These are phyloP conservation scores for Protaetia brevitarsis DNA, from an alignment of 1,140 invertebrate genomes.

Conservation along the genomic window DNA sequence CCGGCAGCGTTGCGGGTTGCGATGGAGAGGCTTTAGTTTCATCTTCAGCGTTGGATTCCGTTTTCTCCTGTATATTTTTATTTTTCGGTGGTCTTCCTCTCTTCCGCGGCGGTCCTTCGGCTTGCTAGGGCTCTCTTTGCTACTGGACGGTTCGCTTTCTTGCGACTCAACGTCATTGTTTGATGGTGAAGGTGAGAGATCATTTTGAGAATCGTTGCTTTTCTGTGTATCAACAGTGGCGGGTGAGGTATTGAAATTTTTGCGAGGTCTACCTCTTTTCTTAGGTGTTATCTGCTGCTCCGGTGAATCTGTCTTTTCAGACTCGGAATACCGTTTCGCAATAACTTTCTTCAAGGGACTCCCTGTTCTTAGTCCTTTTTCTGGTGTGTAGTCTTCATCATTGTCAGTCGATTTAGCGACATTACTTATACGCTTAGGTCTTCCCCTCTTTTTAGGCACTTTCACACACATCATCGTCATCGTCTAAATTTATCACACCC, in stretches of 20 bases:
- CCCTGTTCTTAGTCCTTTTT: background rate
- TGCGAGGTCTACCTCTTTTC: constrained; percentile 1
- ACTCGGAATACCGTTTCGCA: background rate
- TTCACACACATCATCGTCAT: background rate
- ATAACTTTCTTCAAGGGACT: background rate
- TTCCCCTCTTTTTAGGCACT: background rate
- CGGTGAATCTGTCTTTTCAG: background rate
- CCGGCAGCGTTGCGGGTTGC: no score
- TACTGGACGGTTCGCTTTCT: no score
- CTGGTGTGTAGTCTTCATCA: background rate
- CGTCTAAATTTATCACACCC: background rate
- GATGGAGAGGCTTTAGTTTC: background rate
- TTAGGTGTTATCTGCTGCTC: background rate
- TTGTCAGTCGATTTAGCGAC: background rate
- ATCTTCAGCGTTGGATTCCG: background rate
- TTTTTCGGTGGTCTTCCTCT: no score
- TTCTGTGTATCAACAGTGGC: background rate
- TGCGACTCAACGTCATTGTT: no score
- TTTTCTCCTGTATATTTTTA: no score
- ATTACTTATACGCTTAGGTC: background rate
- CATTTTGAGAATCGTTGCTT: background rate
- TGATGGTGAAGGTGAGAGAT: no score
- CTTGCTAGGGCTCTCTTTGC: no score
- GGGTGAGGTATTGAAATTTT: background rate
- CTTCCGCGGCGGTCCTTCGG: no score